Evolutionary conservation across 2,113 vertebrate species (phyloP), one percentile per base, ranked within the genome.

Genomic region (Bos javanicus): DNA sequence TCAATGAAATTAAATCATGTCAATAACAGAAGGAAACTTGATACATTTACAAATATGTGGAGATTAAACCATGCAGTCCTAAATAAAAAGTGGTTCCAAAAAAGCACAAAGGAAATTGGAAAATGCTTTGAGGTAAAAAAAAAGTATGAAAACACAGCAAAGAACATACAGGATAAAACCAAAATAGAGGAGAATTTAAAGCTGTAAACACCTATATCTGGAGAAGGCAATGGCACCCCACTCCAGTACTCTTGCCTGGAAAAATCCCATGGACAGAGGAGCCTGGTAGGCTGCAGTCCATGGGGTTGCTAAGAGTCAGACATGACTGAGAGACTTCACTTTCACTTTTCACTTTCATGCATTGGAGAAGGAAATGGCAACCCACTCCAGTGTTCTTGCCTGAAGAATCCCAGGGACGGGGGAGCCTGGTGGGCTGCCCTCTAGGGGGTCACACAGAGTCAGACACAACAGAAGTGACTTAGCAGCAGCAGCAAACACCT

Each of bases 291-390:
- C 33, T 67, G 33, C 1, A 0, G 33, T 67, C 16, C 8, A 67
- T 2, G 8, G 64, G 64, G 8, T 5, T 0, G 1, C 16, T 19
- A 36, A 67, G 33, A 10, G 64, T 36, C 4, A 0, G 7, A 67
- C 16, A 5, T 0, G 2, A 67, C 62, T 67, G 62, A 17, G 7
- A 0, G 1, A 67, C 16, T 67, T 67, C 16, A n/a, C 62, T 67
- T 67, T 67, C 33, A 9, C 62, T 67, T 67, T 67, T 67, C 16
- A 17, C 16, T n/a, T n/a, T 67, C 62, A 67, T 19, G 62, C 62
- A n/a, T 0, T 67, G 33, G 33, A 17, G 62, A 67, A 67, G 62
- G 62, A 67, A n/a, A n/a, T 67, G 33, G 33, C 33, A n/a, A 67
- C 16, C 62, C 16, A 67, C 33, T 67, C 16, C 33, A n/a, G 62